Base-by-base conservation (phyloP, 2,888 invertebrate genomes). In the Eugnorisma glareosa region DNA sequence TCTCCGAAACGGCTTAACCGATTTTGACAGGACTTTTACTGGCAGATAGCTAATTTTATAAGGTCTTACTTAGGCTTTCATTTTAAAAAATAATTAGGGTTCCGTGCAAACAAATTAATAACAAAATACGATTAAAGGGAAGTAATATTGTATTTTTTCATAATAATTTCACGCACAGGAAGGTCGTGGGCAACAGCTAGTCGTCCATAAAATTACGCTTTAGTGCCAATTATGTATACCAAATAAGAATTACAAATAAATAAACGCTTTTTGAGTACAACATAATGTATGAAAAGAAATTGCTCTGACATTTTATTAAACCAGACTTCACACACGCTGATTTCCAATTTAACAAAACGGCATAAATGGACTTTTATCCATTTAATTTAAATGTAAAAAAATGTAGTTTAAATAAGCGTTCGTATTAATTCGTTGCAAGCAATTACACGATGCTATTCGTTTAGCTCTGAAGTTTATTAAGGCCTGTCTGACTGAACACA, bases 391-490 rank as follows among this genome's bases (percentile, higher is more conserved):
- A 88, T 74, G 75, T 78, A 74, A 79, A 81, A 81, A 82, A 83
- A 81, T 75, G 73, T 77, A 70, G 71, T 86, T 82, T 84, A 87
- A 82, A 82, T 82, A 81, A 86, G 82, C 84, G 79, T 80, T 72
- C 74, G 85, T 88, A 89, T 89, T 90, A 89, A 90, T 88, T 83
- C 84, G 87, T 85, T 87, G 82, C 81, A 88, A 79, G 87, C 88
- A 90, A 91, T 89, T 89, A 89, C 83, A 85, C 84, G 81, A 84
- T 87, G 82, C 86, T 83, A 89, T 90, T 90, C 85, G 87, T 89
- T 90, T 90, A 89, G 90, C 89, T 84, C 88, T 89, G 89, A 88
- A 88, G 88, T 92, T 93, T 94, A 94, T 95, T 94, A 94, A 94
- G 90, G 86, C 84, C 85, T 82, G 89, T 87, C 89, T 84, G 89